phyloP scores from a whole-genome alignment of 2,888 invertebrate species.

The Drosophila subquinaria region DNA sequence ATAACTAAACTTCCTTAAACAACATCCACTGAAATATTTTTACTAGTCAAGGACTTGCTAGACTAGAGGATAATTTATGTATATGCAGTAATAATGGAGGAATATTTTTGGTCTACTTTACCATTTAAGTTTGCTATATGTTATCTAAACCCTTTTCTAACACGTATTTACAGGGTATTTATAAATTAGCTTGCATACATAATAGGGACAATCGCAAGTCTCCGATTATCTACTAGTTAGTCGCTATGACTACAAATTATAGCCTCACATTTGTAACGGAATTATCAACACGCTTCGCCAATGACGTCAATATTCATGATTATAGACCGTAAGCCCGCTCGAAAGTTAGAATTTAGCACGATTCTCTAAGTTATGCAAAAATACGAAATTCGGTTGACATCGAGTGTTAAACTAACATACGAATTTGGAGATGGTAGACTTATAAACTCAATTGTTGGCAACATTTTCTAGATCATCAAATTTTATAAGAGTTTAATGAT shows the following conservation, averaged over 20 bases:
- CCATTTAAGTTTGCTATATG: background rate
- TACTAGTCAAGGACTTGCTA: background rate
- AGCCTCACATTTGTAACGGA: conserved; percentile 4
- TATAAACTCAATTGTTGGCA: too few species aligned
- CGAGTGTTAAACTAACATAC: background rate
- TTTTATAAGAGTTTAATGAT: background rate
- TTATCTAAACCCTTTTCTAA: too few species aligned
- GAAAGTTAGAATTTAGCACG: conserved; percentile 7
- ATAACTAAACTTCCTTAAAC: background rate
- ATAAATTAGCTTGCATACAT: background rate
- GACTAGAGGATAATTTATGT: background rate
- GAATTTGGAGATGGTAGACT: background rate
- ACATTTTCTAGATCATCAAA: background rate
- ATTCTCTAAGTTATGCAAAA: conserved; percentile 1
- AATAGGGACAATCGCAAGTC: conserved; percentile 1
- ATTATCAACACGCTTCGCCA: background rate
- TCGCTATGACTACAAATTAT: conserved; percentile 10
- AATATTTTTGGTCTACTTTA: background rate
- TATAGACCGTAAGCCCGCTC: background rate
- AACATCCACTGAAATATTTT: background rate
- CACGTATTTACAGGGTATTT: conserved; percentile 4
- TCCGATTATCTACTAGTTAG: conserved; percentile 12
- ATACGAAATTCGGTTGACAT: background rate
- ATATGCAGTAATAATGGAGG: background rate
- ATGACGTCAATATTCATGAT: conserved; percentile 8